Base-by-base conservation (phyloP, 2,888 invertebrate genomes). In the Tetragonula carbonaria region DNA sequence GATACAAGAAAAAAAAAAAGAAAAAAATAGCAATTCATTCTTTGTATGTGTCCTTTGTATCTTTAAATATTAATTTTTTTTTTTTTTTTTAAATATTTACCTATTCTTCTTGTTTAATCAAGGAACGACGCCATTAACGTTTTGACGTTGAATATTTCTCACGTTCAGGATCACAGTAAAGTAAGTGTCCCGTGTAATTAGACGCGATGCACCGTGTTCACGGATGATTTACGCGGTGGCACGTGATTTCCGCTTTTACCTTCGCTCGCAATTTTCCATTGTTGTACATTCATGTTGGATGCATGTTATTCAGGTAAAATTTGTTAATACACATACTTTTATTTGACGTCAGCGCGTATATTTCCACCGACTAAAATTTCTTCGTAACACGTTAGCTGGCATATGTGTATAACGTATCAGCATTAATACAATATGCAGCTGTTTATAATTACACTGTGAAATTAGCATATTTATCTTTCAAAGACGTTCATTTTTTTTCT, bases 181-280 rank as follows among this genome's bases (percentile, higher is more conserved):
- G 66, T 67, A 81, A 81, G 53, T 55, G 73, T 73, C 62, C 73
- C 73, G 73, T 68, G 62, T 80, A 81, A 81, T 81, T 80, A 50
- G 81, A 73, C 21, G 23, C 18, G 63, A 33, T 72, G 62, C 62
- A 53, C 33, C 62, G 38, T 57, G 55, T 33, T 66, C 51, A 38
- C 51, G 38, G 28, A 51, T 66, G 65, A 80, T 78, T 71, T 78
- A 66, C 55, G 38, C 28, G 51, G n/a, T 78, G 28, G 50, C 16
- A 28, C 67, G 28, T 28, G 63, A 70, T 80, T 59, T 68, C 63
- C 53, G 70, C 70, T 71, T 71, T 78, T 66, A 71, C 71, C 18
- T 65, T 33, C 21, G 55, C 51, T 5, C 21, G 63, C n/a, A 62
- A 74, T 50, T 23, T 74, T 74, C 62, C n/a, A 21, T 68, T 11